Base-by-base conservation (phyloP, 1,140 invertebrate genomes). In the Drosophila arizonae region DNA sequence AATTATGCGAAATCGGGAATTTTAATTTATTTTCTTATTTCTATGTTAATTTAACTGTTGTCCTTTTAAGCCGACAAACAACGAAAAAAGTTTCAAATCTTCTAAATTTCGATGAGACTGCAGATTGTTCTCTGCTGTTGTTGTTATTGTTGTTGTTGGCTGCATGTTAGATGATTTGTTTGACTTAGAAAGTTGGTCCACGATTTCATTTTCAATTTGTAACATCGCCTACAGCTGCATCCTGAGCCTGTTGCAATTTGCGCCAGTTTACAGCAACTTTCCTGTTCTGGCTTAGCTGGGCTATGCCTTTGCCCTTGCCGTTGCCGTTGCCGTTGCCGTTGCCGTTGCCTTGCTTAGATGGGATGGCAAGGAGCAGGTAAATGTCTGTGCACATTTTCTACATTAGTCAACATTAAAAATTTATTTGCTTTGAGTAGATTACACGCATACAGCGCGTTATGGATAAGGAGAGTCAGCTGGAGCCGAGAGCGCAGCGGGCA, bases 331-430 rank as follows among this genome's bases (percentile, higher is more conserved):
- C 46, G 6, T 21, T 72, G 60, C 57, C 46, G 6, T 21, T 72
- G 60, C 56, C 46, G 6, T 21, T 72, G 60, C 57, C 30, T 65
- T 62, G 70, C 60, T 54, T 51, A 60, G 45, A 30, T 56, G 67
- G 51, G 68, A 75, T 78, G 68, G 66, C 65, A 58, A 71, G 55
- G 28, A 41, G 64, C 80, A 84, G 82, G 82, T 87, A 86, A 86
- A 82, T 82, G 79, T 79, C 76, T 70, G 79, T 58, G 81, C 82
- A 79, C 82, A 86, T 82, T 86, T 87, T 82, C 79, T 82, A 82
- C 82, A 86, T 86, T 86, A 86, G 82, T 87, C 84, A 87, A 73
- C 82, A 86, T 86, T 86, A 86, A 87, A 82, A 82, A 86, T 86
- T 82, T 88, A 86, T 87, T 87, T 88, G 84, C 82, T 79, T 82